These are phyloP conservation scores for Gracilinanus agilis DNA, from an alignment of 2,113 vertebrate species.

Conservation along the genomic window DNA sequence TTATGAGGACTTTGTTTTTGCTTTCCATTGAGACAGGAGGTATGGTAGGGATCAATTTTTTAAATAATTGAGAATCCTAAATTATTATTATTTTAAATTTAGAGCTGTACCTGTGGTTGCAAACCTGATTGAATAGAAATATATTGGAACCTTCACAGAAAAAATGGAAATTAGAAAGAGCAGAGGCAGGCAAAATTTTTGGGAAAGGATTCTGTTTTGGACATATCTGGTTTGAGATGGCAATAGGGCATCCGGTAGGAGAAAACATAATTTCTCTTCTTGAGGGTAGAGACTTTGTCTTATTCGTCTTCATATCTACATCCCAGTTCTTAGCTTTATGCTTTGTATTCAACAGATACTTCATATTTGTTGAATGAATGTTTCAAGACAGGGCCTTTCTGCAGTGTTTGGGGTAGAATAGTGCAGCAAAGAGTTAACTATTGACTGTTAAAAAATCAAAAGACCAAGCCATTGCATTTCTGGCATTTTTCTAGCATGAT, in stretches of 20 bases:
- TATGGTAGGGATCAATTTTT: not conserved
- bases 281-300: not conserved
- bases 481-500: slow-evolving; percentile 74
- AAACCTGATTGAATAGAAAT: not conserved
- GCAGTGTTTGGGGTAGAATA: not conserved
- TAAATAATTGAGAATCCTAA: not conserved
- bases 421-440: not conserved
- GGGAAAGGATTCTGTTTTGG: not conserved
- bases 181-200: not conserved
- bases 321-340: not conserved
- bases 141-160: not conserved
- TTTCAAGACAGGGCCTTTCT: not conserved
- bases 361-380: not conserved
- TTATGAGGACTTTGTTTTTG: not conserved
- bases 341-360: not conserved
- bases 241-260: not conserved
- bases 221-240: not conserved
- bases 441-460: slow-evolving; percentile 31
- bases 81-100: not conserved
- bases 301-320: not conserved
- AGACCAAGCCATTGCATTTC: slow-evolving; percentile 52
- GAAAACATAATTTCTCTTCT: not conserved
- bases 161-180: not conserved
- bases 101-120: not conserved
- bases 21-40: not conserved